Evolutionary conservation across 2,113 vertebrate genomes (phyloP), one percentile per base, ranked within the genome.

Genomic region (Brienomyrus brachyistius): DNA sequence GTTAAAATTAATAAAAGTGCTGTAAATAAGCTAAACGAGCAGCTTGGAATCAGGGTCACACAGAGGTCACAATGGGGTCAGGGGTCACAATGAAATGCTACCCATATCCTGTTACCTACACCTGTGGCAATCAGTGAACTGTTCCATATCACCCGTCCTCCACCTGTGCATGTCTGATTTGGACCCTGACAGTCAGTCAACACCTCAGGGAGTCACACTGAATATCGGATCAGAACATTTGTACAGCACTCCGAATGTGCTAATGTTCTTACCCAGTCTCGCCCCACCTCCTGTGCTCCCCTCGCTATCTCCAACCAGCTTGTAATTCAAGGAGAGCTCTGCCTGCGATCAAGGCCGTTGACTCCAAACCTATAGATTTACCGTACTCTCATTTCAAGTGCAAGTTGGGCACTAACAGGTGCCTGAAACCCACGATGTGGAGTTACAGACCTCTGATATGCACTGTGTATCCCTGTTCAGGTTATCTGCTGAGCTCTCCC

Each of bases 1-100:
- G 89, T 40, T 90, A 93, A 93, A 93, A 88, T 19, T 4, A 89
- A 90, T 80, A 54, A 89, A 92, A 94, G 92, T 93, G 92, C 93
- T 54, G 45, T 85, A 77, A 90, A 15, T 88, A n/a, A 70, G 87
- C 77, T 48, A 89, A 51, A 74, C 35, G 0, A 80, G 19, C 21
- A n/a, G 0, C 52, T 40, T 82, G 19, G 45, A n/a, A 31, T 11
- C 45, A 45, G 19, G 45, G 40, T 23, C 17, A 21, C 40, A 52
- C 77, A 13, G 19, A 17, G 47, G 74, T 40, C 74, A 40, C 74
- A 40, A 40, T 80, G 31, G 74, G 74, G 35, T 80, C 74, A 80
- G 74, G 35, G 35, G 35, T 77, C 70, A 77, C 31, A 35, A 17
- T 40, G 4, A 80, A 17, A 80, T 17, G 35, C 74, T 40, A 80